Evolutionary conservation across 2,888 invertebrate species (phyloP), one percentile per base, ranked within the genome.

Genomic region (Dynastes hyllus): DNA sequence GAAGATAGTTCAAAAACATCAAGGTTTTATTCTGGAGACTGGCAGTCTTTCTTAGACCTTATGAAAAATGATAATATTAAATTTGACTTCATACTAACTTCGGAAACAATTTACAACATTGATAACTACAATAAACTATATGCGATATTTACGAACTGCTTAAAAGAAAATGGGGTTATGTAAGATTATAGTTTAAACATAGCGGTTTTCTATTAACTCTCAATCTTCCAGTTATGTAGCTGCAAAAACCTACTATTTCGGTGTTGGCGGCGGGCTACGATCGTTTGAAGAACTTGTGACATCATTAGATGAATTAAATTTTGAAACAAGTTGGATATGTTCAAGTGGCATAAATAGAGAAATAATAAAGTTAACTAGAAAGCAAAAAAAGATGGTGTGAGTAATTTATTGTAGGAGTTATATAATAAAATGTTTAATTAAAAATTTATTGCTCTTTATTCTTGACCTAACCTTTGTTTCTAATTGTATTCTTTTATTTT

Each of bases 231-330:
- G 92, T 81, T 94, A 93, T 87, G 88, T 98, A 78, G 98, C 97
- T 76, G 98, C 97, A 2, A 99, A 98, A 91, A 93, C 93, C 13
- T 93, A 95, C 89, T 99, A 99, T 88, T 98, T 98, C 91, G 98
- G 98, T 81, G 96, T 98, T 29, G 98, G 98, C 11, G 98, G 98
- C 73, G 94, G 96, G 11, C 90, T 94, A 58, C 90, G 93, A 81
- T 92, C 94, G 83, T 98, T 98, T 91, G 92, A 94, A 87, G 87
- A 92, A 65, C 87, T 91, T 73, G 84, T 97, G 5, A 86, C 90
- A 79, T 88, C 90, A 69, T 91, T 92, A 84, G 89, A 89, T 32
- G 83, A 87, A 61, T 93, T 96, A 84, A 85, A 89, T 37, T 89
- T 89, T 80, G 88, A 91, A 84, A 89, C 91, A 50, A 91, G 93